These are phyloP conservation scores for Tetraneura akinire DNA, from an alignment of 1,140 invertebrate species.

Conservation along the genomic window DNA sequence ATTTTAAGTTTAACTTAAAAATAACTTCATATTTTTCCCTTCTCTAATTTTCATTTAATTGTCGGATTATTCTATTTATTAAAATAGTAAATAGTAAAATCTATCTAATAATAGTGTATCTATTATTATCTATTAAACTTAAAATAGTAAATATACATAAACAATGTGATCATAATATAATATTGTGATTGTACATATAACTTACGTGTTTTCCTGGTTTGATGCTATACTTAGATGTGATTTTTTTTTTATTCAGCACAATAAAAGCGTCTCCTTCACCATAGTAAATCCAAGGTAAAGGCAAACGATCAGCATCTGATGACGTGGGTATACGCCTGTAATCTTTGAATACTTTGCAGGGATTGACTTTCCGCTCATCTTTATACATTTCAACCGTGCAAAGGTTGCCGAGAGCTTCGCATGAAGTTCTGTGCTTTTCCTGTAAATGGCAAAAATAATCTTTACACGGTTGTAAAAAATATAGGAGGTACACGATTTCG, in stretches of 20 bases:
- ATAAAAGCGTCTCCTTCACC: slow-evolving; percentile 60
- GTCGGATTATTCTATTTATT: no score
- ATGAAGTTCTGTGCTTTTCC: slow-evolving; percentile 63
- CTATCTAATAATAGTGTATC: no score
- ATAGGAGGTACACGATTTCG: no score
- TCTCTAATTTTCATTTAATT: no score
- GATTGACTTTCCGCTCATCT: slow-evolving; percentile 59
- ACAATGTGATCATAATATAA: no score
- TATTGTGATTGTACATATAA: not conserved
- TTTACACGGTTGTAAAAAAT: no score
- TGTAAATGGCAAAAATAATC: no score
- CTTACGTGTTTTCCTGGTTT: slow-evolving; percentile 53
- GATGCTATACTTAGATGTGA: slow-evolving; percentile 63
- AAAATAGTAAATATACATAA: no score
- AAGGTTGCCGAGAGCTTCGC: slow-evolving; percentile 71
- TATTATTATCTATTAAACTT: no score
- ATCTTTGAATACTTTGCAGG: slow-evolving; percentile 61
- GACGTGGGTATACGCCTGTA: slow-evolving; percentile 58
- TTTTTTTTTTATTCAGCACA: slow-evolving; percentile 61
- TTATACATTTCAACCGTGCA: slow-evolving; percentile 67
- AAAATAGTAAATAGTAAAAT: no score
- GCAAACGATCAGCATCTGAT: slow-evolving; percentile 55
- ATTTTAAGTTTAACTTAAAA: no score
- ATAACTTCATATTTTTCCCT: no score
- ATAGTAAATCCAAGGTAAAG: slow-evolving; percentile 65